Evolutionary conservation across 1,140 invertebrate species (phyloP).

Genomic region (Sarcophaga peregrina): DNA sequence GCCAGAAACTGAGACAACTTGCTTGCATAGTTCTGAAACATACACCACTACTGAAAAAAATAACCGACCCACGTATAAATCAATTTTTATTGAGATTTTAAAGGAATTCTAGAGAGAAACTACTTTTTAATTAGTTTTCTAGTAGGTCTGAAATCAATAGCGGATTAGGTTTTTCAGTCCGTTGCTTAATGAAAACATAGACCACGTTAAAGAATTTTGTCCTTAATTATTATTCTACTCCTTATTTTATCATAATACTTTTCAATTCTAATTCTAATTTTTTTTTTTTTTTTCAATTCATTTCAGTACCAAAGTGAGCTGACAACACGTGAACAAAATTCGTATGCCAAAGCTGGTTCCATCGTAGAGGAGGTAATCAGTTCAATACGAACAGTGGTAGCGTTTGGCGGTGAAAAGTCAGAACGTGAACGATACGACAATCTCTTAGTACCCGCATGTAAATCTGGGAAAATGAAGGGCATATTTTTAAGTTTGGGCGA

Average conservation of each 20-base stretch:
- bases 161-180: no score
- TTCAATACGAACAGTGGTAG: constrained; percentile 80
- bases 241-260: no score
- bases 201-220: no score
- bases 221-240: no score
- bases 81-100: no score
- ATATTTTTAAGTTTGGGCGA: constrained; percentile 79
- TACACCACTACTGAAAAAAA: not conserved
- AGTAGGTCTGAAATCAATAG: no score
- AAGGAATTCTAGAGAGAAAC: no score
- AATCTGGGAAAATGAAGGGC: constrained; percentile 77
- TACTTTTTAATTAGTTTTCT: no score
- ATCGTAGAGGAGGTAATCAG: constrained; percentile 83
- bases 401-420: constrained; percentile 85
- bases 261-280: no score
- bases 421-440: constrained; percentile 79
- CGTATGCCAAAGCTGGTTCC: constrained; percentile 80
- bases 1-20: no score
- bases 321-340: constrained; percentile 74
- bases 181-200: no score
- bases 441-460: constrained; percentile 64
- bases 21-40: no score
- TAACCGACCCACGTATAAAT: not conserved
- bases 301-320: constrained; percentile 78
- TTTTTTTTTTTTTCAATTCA: constrained; percentile 31